Evolutionary conservation across 1,140 invertebrate species (phyloP), one percentile per base, ranked within the genome.

Genomic region (Diorhabda sublineata): DNA sequence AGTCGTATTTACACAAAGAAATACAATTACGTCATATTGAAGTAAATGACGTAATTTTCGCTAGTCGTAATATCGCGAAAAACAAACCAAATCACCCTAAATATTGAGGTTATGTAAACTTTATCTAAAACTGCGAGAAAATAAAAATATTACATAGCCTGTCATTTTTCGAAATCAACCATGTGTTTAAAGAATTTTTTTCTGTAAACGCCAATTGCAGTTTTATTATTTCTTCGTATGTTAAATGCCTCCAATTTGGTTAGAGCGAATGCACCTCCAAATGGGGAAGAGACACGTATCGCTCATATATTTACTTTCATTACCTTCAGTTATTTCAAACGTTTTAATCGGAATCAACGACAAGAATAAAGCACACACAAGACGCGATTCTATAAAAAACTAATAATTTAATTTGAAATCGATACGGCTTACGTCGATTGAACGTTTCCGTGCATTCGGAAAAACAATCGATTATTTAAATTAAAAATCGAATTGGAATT

Each of bases 351-450:
- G 9, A 47, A 65, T 56, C 42, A 66, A 11, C 56, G 43, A 67
- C 6, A 63, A 63, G 65, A 66, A 72, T 72, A 67, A 67, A 67
- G 67, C 70, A 72, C 70, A 69, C 70, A 63, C 44, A 65, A 71
- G 63, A 61, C 47, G 9, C 62, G 42, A 26, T 26, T 26, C 63
- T 41, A 26, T 26, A 69, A 65, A 68, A 71, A 68, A 26, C 66
- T 71, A 71, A 71, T 71, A 71, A 71, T 71, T 71, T 71, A 71
- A 71, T 71, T 71, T 71, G 67, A 68, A 71, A 70, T 70, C 69
- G 66, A 70, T 45, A 70, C 69, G 69, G 65, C 64, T 52, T 52
- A 52, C 47, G 6, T 52, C 47, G 2, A n/a, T n/a, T 6, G 47
- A 52, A 52, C 26, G 26, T 26, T 26, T 26, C 26, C 26, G 26